Percentiles rank a stretch among this genome's conserved stretches.
Evolutionary conservation across 1,140 invertebrate genomes (phyloP).

Genomic region (Octopus sinensis): DNA sequence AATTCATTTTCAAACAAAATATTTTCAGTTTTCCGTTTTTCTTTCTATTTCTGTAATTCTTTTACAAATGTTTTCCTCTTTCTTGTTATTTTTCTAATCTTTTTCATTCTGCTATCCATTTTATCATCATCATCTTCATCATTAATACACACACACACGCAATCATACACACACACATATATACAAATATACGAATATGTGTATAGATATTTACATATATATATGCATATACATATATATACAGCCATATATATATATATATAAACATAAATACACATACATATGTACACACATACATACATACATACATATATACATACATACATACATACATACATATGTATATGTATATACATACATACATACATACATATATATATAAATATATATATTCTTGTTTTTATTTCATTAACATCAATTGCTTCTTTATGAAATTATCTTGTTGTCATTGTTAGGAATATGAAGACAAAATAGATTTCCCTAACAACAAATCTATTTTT

Average conservation of each 20-base stretch:
- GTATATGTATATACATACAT: background rate
- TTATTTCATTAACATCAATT: no score
- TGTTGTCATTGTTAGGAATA: no score
- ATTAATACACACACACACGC: background rate
- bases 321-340: background rate
- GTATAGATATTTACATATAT: constrained; percentile 9
- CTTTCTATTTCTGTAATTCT: no score
- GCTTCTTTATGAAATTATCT: no score
- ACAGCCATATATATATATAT: background rate
- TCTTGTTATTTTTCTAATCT: no score
- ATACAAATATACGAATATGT: background rate
- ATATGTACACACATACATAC: background rate
- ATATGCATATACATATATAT: background rate
- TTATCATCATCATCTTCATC: no score
- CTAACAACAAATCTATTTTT: no score
- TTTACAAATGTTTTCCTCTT: no score
- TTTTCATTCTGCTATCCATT: no score
- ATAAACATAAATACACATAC: background rate
- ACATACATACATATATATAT: background rate
- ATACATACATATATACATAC: background rate
- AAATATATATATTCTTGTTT: background rate
- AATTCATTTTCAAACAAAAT: no score
- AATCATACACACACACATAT: background rate
- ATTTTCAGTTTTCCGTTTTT: no score
- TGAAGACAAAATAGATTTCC: no score